phyloP scores from a whole-genome alignment of 2,113 vertebrate species.

The Cacatua alba region DNA sequence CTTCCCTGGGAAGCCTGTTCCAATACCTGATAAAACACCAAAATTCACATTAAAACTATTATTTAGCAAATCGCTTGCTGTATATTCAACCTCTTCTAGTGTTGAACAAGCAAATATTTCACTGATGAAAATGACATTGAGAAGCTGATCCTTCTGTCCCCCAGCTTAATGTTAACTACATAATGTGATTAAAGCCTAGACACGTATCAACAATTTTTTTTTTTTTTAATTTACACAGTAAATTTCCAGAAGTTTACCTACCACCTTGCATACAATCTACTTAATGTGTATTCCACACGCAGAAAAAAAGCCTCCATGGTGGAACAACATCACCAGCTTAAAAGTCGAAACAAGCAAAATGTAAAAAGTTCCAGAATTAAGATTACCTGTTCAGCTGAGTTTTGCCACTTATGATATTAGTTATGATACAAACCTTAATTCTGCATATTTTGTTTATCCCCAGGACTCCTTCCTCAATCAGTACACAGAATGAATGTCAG shows the following conservation, averaged over 20 bases:
- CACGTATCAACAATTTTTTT: not conserved
- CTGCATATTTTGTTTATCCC: not conserved
- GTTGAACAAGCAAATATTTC: slow-evolving; percentile 21
- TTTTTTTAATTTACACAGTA: not conserved
- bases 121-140: slow-evolving; percentile 6
- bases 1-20: not conserved
- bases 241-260: not conserved
- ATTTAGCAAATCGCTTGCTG: not conserved
- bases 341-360: not conserved
- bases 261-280: not conserved
- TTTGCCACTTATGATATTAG: not conserved
- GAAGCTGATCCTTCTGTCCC: slow-evolving; percentile 6
- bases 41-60: not conserved
- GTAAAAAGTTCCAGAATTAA: not conserved
- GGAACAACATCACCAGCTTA: not conserved
- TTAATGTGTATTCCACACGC: not conserved
- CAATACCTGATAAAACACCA: not conserved
- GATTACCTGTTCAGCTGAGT: not conserved
- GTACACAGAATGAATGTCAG: not conserved
- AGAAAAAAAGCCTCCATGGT: not conserved
- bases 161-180: not conserved
- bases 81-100: not conserved
- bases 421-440: not conserved
- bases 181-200: not conserved
- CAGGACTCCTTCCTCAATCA: not conserved